Evolutionary conservation across 2,113 vertebrate species (phyloP).

Genomic region (Ceyx melanurus): DNA sequence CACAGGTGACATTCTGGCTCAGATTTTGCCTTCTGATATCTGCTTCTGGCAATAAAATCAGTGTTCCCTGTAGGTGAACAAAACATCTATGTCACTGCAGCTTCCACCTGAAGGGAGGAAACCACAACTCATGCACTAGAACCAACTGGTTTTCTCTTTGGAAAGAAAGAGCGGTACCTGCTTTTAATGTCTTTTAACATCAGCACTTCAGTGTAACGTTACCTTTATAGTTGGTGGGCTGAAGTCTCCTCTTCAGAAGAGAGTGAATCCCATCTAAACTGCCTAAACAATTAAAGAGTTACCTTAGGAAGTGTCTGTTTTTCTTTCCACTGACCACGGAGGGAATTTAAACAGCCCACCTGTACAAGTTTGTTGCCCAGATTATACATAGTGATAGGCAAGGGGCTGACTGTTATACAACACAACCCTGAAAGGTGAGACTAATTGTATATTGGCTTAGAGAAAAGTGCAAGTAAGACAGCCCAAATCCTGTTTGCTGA

Average conservation of each 20-base stretch:
- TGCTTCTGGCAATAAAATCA: neutral
- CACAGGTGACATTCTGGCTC: neutral
- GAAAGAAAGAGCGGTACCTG: neutral
- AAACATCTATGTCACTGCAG: neutral
- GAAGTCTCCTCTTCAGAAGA: neutral
- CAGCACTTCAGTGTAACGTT: neutral
- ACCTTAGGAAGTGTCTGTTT: neutral
- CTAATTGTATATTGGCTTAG: neutral
- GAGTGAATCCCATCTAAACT: neutral
- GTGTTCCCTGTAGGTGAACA: neutral
- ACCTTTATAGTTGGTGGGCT: neutral
- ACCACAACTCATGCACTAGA: neutral
- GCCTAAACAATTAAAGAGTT: neutral
- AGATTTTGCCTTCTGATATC: neutral
- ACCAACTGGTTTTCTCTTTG: neutral
- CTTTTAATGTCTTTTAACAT: neutral
- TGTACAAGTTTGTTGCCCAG: neutral
- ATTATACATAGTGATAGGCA: neutral
- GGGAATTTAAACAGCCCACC: neutral
- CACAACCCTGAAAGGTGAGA: neutral
- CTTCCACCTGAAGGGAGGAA: neutral
- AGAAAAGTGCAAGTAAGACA: neutral
- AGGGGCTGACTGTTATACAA: neutral
- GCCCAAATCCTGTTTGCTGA: neutral
- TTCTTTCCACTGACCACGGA: neutral